These are phyloP conservation scores for Halichoeres trimaculatus DNA, from an alignment of 2,113 vertebrate species.

Conservation along the genomic window DNA sequence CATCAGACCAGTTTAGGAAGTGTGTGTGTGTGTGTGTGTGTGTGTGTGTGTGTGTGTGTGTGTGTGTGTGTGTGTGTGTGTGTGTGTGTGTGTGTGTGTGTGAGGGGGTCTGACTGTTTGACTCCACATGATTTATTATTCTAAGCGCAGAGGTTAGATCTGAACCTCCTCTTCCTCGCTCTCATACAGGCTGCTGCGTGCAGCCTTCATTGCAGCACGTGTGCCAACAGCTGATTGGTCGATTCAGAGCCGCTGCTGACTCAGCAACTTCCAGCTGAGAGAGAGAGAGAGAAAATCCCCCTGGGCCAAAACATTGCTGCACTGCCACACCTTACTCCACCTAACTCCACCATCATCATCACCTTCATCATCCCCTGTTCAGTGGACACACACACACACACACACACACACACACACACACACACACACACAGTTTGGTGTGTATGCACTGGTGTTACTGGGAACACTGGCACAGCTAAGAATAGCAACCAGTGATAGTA, in stretches of 20 bases:
- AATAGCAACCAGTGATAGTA: no score
- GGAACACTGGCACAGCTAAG: no score
- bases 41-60: no score
- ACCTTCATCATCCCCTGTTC: no score
- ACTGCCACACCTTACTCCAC: background rate
- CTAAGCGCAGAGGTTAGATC: background rate
- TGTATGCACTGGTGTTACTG: no score
- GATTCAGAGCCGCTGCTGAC: background rate
- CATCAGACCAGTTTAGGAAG: background rate
- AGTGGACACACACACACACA: no score
- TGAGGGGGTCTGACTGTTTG: no score
- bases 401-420: background rate
- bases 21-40: no score
- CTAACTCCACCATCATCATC: background rate
- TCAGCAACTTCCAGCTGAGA: slow-evolving; percentile 15
- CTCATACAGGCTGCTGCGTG: background rate
- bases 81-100: no score
- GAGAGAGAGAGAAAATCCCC: background rate
- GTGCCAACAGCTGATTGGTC: slow-evolving; percentile 18
- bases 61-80: no score
- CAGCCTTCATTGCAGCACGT: background rate
- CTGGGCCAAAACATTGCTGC: background rate
- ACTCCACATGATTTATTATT: no score
- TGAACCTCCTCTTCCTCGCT: background rate
- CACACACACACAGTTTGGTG: background rate